Evolutionary conservation across 2,113 vertebrate genomes (phyloP).

Genomic region (Lanius ludovicianus): DNA sequence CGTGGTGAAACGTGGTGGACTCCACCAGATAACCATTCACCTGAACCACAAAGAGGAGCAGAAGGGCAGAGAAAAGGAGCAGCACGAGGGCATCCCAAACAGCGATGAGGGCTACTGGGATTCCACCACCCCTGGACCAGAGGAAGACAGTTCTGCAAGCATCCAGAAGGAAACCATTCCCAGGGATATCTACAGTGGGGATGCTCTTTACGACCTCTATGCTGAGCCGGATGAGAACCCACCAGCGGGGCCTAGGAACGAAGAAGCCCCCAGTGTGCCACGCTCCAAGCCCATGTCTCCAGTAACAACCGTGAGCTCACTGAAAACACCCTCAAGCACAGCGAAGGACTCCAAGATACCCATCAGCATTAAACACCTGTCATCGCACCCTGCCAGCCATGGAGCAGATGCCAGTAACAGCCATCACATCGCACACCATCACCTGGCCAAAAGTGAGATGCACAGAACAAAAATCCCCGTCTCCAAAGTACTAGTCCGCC

Average conservation of each 20-base stretch:
- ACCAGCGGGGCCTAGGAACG: slow-evolving; percentile 46
- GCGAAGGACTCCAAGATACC: slow-evolving; percentile 93
- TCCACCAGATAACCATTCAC: slow-evolving; percentile 69
- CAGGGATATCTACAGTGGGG: slow-evolving; percentile 79
- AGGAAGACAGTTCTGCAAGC: slow-evolving; percentile 74
- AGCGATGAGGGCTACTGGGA: slow-evolving; percentile 96
- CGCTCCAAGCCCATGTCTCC: slow-evolving; percentile 83
- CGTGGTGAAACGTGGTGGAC: slow-evolving; percentile 61
- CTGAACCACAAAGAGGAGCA: slow-evolving; percentile 78
- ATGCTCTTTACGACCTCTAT: slow-evolving; percentile 84
- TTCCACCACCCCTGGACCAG: slow-evolving; percentile 85
- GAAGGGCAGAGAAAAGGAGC: slow-evolving; percentile 79
- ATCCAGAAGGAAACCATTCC: slow-evolving; percentile 78
- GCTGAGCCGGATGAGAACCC: slow-evolving; percentile 77
- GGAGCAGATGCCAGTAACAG: slow-evolving; percentile 73
- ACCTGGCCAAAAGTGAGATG: slow-evolving; percentile 82
- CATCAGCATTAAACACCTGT: slow-evolving; percentile 86
- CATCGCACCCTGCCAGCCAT: slow-evolving; percentile 84
- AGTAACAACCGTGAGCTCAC: slow-evolving; percentile 67
- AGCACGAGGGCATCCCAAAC: slow-evolving; percentile 79
- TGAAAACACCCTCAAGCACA: slow-evolving; percentile 75
- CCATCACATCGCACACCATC: slow-evolving; percentile 76
- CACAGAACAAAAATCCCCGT: slow-evolving; percentile 95
- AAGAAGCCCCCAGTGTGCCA: slow-evolving; percentile 76
- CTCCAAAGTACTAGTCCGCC: slow-evolving; percentile 91